phyloP scores from a whole-genome alignment of 2,888 invertebrate genomes.

The Panzeria rudis region DNA sequence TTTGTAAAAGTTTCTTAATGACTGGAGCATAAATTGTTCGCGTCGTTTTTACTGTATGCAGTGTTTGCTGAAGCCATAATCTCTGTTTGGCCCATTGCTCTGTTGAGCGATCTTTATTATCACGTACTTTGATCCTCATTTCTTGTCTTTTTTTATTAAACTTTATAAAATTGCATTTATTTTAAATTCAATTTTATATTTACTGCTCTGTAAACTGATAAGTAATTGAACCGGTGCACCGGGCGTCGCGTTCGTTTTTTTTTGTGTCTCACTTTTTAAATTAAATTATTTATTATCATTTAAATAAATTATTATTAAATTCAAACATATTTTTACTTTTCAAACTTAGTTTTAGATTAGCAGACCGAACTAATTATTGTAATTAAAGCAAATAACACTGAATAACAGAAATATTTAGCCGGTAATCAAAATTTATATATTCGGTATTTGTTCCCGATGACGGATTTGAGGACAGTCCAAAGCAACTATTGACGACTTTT shows the following conservation, averaged over 20 bases:
- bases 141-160: conserved; percentile 59
- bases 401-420: background rate
- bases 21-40: background rate
- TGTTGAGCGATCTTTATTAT: conserved; percentile 72
- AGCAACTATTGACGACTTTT: no score
- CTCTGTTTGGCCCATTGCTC: conserved; percentile 71
- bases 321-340: conserved; percentile 9
- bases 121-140: conserved; percentile 77
- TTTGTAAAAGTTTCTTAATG: background rate
- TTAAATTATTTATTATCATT: conserved; percentile 31
- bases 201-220: conserved; percentile 61
- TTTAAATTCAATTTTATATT: conserved; percentile 58
- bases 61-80: conserved; percentile 48
- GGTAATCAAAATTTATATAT: background rate
- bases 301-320: background rate
- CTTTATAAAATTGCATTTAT: conserved; percentile 51
- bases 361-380: background rate
- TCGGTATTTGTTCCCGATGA: no score
- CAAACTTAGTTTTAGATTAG: conserved; percentile 3
- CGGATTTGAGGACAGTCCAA: no score
- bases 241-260: conserved; percentile 51
- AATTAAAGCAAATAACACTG: background rate
- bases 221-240: conserved; percentile 52
- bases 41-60: conserved; percentile 23
- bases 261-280: conserved; percentile 58